A percentile compares a stretch with the other conserved stretches of the same genome.
phyloP scores from a whole-genome alignment of 2,888 invertebrate genomes.

The Synergus umbraculus region DNA sequence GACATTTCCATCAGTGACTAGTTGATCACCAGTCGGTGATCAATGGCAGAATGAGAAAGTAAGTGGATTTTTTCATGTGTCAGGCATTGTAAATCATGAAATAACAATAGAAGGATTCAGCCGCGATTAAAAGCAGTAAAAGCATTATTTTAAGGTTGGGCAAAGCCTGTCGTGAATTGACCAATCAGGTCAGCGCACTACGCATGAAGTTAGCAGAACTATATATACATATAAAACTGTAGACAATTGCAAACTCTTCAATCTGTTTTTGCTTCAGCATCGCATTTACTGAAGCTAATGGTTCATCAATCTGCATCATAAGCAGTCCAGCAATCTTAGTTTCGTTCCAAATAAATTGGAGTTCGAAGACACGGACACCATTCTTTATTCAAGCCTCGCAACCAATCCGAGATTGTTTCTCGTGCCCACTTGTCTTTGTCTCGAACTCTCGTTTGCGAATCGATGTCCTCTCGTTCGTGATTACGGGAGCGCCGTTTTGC shows the following conservation, averaged over 20 bases:
- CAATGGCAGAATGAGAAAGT: too few species aligned
- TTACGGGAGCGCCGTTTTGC: constrained; percentile 59
- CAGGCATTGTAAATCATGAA: too few species aligned
- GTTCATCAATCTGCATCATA: constrained; percentile 34
- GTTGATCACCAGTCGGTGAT: too few species aligned
- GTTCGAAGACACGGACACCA: constrained; percentile 10
- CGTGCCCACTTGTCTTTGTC: constrained; percentile 57
- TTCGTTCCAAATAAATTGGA: constrained; percentile 35
- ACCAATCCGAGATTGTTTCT: constrained; percentile 42
- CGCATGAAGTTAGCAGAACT: too few species aligned
- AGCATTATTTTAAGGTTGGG: too few species aligned
- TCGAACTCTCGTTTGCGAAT: constrained; percentile 50
- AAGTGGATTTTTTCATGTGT: too few species aligned
- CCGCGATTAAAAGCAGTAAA: too few species aligned
- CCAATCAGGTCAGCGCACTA: too few species aligned
- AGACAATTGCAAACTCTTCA: background rate
- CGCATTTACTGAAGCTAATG: constrained; percentile 24
- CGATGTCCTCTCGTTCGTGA: constrained; percentile 54
- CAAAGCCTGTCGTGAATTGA: too few species aligned
- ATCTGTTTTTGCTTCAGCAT: background rate
- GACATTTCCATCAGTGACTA: too few species aligned
- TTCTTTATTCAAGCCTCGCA: constrained; percentile 34
- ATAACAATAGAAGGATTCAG: too few species aligned
- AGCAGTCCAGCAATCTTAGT: constrained; percentile 9
- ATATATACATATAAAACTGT: background rate